Evolutionary conservation across 2,797 vertebrate genomes (phyloP), one percentile per base, ranked within the genome.

Genomic region (Karalla daura): DNA sequence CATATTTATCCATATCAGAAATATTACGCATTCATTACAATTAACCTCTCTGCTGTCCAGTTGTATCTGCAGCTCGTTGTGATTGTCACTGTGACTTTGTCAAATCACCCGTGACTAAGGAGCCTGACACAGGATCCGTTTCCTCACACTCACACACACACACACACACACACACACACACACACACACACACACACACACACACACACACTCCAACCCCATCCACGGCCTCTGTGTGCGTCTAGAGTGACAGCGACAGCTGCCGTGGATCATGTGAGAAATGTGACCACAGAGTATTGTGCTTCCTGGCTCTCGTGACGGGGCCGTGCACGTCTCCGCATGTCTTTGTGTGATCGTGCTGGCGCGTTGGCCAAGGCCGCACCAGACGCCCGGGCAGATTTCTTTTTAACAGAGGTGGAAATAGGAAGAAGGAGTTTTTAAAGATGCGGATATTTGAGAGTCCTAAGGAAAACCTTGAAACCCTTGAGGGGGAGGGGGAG

Each of bases 241-340:
- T 88, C 67, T 71, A 51, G 81, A 90, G 76, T 78, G 79, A 87
- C 86, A 68, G 47, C 78, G 78, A 73, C 90, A 90, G 89, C 86
- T 90, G 90, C 67, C 72, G 70, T 70, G 78, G 86, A 86, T 89
- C 88, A 83, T 86, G 83, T 78, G 78, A 76, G 88, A 89, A 88
- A 89, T 76, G 76, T 88, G 88, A 91, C 87, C 86, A 71, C 59
- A 67, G 68, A 61, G 59, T 49, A 83, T 86, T 88, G 83, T 89
- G 56, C 65, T 84, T 58, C 46, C 45, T 70, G 72, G 63, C 71
- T 78, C 81, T 81, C 45, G 62, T 84, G 75, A 64, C 53, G 63
- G 21, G 45, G 58, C n/a, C 51, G 68, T 70, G 56, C 0, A 28
- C 71, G 40, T 50, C 43, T 45, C 47, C 9, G 24, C 51, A 77